Percentiles rank a stretch among this genome's conserved stretches.
phyloP scores from a whole-genome alignment of 2,888 invertebrate species.

The Drosophila cognata region DNA sequence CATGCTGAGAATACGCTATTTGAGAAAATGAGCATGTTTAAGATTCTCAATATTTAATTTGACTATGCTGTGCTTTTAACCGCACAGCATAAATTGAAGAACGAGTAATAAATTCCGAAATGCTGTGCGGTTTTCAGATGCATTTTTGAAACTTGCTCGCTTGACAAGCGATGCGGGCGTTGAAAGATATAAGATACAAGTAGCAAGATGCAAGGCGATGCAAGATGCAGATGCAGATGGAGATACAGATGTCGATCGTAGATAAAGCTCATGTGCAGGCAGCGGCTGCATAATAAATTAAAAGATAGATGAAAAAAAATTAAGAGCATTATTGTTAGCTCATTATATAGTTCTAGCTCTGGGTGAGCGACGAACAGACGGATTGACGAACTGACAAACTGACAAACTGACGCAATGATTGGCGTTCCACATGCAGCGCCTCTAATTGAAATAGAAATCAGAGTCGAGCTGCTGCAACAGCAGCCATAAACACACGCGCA shows the following conservation, averaged over 20 bases:
- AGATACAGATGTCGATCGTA: slow-evolving; percentile 26
- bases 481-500: slow-evolving; percentile 47
- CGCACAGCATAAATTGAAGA: slow-evolving; percentile 68
- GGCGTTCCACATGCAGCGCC: slow-evolving; percentile 64
- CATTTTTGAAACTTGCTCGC: slow-evolving; percentile 51
- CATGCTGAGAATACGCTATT: slow-evolving; percentile 14
- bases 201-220: slow-evolving; percentile 16
- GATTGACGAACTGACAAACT: slow-evolving; percentile 14
- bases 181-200: slow-evolving; percentile 15
- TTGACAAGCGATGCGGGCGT: slow-evolving; percentile 60
- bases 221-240: slow-evolving; percentile 21
- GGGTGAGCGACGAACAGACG: slow-evolving; percentile 15
- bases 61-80: slow-evolving; percentile 40
- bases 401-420: slow-evolving; percentile 20
- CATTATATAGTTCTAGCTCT: slow-evolving; percentile 51
- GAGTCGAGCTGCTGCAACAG: slow-evolving; percentile 38
- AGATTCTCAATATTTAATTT: slow-evolving; percentile 43
- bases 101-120: slow-evolving; percentile 63
- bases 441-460: slow-evolving; percentile 73
- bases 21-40: slow-evolving; percentile 23
- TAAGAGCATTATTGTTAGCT: slow-evolving; percentile 75
- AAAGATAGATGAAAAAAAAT: slow-evolving; percentile 55
- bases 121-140: slow-evolving; percentile 39
- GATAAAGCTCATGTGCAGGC: slow-evolving; percentile 42
- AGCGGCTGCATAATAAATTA: slow-evolving; percentile 54